Conservation (phyloP, 2,797 vertebrate genomes). For the Anguilla obscura region DNA sequence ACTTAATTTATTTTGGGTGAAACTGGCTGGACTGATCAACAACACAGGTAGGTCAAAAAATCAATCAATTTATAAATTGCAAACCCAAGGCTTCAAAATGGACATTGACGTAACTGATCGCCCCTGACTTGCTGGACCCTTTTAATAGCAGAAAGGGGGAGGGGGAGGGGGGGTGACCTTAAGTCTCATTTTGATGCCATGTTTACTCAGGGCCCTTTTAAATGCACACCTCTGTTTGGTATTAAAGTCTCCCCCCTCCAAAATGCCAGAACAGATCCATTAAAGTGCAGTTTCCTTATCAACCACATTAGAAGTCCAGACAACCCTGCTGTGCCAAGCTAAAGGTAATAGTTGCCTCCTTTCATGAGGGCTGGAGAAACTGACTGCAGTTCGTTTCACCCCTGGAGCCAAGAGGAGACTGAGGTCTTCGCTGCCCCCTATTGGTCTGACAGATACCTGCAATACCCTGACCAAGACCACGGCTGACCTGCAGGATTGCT, state of each 20-base stretch:
- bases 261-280: background rate
- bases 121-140: constrained; percentile 49
- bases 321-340: constrained; percentile 55
- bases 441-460: constrained; percentile 19
- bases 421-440: constrained; percentile 32
- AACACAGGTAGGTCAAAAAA: background rate
- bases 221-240: constrained; percentile 60
- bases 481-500: background rate
- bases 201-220: constrained; percentile 62
- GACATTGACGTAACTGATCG: constrained; percentile 46
- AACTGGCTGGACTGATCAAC: background rate
- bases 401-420: constrained; percentile 51
- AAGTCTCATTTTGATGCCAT: constrained; percentile 61
- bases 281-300: constrained; percentile 64
- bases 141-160: constrained; percentile 62
- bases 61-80: background rate
- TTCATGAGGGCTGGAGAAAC: constrained; percentile 58
- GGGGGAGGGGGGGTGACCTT: constrained; percentile 34
- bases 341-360: constrained; percentile 61
- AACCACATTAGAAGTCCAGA: constrained; percentile 72
- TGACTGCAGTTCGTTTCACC: constrained; percentile 46
- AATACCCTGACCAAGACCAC: background rate
- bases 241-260: constrained; percentile 57
- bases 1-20: background rate
- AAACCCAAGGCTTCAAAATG: background rate